Evolutionary conservation across 2,888 invertebrate species (phyloP).

Genomic region (Synergus umbraculus): DNA sequence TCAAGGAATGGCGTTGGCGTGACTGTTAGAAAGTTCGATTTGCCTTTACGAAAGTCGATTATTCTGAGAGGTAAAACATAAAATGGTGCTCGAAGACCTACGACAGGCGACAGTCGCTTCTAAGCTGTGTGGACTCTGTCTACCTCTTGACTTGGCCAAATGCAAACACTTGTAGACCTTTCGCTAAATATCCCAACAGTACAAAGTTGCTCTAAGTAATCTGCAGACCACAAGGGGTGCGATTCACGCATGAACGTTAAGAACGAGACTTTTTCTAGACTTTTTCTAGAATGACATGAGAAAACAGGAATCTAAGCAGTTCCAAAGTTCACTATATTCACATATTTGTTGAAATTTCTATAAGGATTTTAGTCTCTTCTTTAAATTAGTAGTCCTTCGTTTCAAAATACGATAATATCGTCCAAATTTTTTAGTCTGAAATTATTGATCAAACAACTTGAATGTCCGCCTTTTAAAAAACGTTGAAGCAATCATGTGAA

Average conservation of each 20-base stretch:
- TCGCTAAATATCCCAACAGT: conserved; percentile 10
- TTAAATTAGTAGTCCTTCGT: too few species aligned
- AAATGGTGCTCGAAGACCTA: conserved; percentile 59
- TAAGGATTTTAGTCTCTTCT: too few species aligned
- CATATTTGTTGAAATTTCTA: too few species aligned
- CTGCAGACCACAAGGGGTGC: background rate
- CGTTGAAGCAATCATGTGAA: too few species aligned
- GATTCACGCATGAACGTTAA: background rate
- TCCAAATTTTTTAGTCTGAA: background rate
- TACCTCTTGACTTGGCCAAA: conserved; percentile 14
- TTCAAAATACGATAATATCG: too few species aligned
- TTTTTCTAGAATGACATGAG: too few species aligned
- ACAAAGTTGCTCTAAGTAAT: background rate
- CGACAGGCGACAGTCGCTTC: conserved; percentile 57
- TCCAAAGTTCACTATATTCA: too few species aligned
- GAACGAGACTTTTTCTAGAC: background rate
- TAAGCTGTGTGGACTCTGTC: conserved; percentile 49
- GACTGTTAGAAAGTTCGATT: conserved; percentile 58
- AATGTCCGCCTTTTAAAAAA: background rate
- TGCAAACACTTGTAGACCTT: conserved; percentile 22
- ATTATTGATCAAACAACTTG: background rate
- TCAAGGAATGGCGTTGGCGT: conserved; percentile 35
- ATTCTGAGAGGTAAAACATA: conserved; percentile 54
- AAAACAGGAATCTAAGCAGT: too few species aligned
- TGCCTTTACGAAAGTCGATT: conserved; percentile 59